phyloP scores from a whole-genome alignment of 2,888 invertebrate genomes.

The Metopia argyrocephala region DNA sequence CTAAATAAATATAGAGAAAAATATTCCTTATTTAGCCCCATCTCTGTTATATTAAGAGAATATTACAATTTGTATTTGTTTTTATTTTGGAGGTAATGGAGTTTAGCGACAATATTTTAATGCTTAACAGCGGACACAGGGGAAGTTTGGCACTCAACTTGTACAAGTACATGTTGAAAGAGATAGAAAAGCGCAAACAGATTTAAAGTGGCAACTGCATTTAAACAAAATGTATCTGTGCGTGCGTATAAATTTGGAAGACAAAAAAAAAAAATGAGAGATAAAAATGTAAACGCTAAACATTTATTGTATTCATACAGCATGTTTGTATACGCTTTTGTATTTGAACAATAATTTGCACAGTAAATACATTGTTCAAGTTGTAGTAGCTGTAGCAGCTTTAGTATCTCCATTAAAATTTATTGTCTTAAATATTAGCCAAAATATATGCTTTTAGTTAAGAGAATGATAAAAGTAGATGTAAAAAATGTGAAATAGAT shows the following conservation, averaged over 20 bases:
- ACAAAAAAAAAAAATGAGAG: conserved; percentile 38
- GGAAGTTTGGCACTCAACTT: neutral
- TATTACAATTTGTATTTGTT: no score
- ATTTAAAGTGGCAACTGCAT: neutral
- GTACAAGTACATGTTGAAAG: neutral
- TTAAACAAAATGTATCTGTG: conserved; percentile 26
- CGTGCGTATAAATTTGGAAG: conserved; percentile 47
- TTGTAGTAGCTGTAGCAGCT: conserved; percentile 19
- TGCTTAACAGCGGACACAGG: neutral
- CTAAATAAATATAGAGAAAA: no score
- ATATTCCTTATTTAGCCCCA: no score
- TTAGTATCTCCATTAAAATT: conserved; percentile 46
- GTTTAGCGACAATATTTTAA: neutral
- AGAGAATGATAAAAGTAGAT: neutral
- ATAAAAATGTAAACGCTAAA: conserved; percentile 8
- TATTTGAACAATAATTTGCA: conserved; percentile 12
- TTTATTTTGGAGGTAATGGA: neutral
- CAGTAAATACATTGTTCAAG: neutral
- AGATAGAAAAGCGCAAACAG: neutral
- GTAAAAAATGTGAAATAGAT: neutral
- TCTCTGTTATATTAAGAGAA: no score
- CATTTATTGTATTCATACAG: conserved; percentile 16
- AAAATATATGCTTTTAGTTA: conserved; percentile 41
- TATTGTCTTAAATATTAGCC: conserved; percentile 58
- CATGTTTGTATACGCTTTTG: neutral